These are phyloP conservation scores for Drosophila picticornis DNA, from an alignment of 2,888 invertebrate genomes.

Conservation along the genomic window DNA sequence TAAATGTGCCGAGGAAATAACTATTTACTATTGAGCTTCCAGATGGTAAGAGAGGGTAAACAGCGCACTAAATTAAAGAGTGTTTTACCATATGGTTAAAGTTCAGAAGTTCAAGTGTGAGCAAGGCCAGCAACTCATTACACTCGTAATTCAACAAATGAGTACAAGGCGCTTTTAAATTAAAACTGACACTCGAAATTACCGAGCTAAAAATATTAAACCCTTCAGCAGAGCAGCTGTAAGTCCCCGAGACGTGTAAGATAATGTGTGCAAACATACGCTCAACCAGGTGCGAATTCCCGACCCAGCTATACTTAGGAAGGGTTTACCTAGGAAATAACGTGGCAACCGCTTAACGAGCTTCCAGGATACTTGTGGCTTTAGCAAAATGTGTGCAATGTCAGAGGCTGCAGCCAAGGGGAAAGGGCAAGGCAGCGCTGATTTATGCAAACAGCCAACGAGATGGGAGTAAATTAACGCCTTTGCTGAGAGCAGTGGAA, in stretches of 20 bases:
- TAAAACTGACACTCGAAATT: constrained; percentile 63
- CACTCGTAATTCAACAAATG: constrained; percentile 54
- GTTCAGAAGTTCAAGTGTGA: constrained; percentile 15
- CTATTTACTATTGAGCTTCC: not conserved
- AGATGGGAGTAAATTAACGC: constrained; percentile 75
- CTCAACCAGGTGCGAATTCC: constrained; percentile 55
- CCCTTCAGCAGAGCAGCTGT: constrained; percentile 60
- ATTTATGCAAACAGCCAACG: constrained; percentile 72
- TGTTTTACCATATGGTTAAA: not conserved
- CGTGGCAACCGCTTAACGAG: constrained; percentile 60
- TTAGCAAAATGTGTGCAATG: constrained; percentile 51
- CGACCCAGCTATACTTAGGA: constrained; percentile 29
- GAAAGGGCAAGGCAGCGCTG: constrained; percentile 32
- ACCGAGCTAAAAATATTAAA: constrained; percentile 72
- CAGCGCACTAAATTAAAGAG: not conserved
- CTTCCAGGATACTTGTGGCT: constrained; percentile 74
- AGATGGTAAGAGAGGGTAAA: not conserved
- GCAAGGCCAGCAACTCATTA: constrained; percentile 43
- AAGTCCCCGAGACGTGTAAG: constrained; percentile 62
- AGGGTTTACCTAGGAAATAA: constrained; percentile 50
- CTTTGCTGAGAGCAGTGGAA: constrained; percentile 57
- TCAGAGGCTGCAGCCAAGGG: constrained; percentile 5
- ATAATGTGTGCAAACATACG: constrained; percentile 56
- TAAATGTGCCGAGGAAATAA: not conserved
- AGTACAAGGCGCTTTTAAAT: constrained; percentile 51